phyloP scores from a whole-genome alignment of 2,113 vertebrate species.

The Leiothrix lutea region DNA sequence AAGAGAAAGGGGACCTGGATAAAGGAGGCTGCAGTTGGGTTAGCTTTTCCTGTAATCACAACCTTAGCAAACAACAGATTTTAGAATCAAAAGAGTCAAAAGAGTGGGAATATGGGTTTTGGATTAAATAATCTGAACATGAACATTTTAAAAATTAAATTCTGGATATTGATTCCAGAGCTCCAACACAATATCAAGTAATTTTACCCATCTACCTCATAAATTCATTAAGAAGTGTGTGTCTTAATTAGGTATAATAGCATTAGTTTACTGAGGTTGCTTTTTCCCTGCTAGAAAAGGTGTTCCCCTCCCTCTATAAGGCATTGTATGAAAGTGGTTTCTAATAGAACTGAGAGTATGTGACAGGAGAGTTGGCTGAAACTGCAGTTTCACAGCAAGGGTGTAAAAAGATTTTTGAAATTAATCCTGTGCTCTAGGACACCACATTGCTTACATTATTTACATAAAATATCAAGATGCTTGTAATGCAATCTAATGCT shows the following conservation, averaged over 20 bases:
- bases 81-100: neutral
- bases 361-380: neutral
- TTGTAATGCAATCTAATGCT: conserved; percentile 1
- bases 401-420: neutral
- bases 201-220: neutral
- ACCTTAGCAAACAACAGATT: neutral
- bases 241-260: neutral
- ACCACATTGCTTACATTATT: neutral
- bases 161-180: neutral
- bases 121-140: neutral
- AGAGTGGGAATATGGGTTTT: neutral
- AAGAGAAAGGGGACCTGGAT: neutral
- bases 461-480: neutral
- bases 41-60: neutral
- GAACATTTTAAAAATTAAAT: neutral
- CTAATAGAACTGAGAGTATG: neutral
- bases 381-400: neutral
- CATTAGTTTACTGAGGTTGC: neutral
- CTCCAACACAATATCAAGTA: neutral
- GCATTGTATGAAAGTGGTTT: neutral
- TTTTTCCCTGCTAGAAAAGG: neutral
- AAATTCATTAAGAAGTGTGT: neutral
- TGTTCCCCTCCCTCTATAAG: neutral
- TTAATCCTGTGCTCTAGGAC: neutral
- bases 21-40: neutral